Base-by-base conservation (phyloP, 2,113 vertebrate genomes). In the Tursiops truncatus region DNA sequence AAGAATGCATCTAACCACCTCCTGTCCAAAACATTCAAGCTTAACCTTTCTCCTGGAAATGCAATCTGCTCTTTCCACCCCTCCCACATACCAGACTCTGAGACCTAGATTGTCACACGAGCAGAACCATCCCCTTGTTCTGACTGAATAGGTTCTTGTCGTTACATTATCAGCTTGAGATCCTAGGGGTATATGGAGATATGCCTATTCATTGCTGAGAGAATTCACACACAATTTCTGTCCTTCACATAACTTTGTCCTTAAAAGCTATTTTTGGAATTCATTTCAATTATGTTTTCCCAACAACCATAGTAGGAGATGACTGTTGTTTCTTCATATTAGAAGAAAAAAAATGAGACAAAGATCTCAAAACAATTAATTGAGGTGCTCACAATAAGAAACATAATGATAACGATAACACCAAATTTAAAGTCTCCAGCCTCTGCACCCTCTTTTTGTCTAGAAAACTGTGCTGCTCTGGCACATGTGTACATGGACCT, bases 41-140 rank as follows among this genome's bases (percentile, higher is more conserved):
- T 97, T 97, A 98, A 98, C 97, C 97, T 97, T 96, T 96, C 96
- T 95, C 68, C 89, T 84, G 76, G 79, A 97, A 95, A 97, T 36
- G 67, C 98, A 98, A 98, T 98, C 98, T 98, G 98, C 96, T 98
- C 96, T 80, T 41, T 68, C 21, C 80, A 90, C 89, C 83, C 96
- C 89, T 90, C 92, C 97, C 58, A n/a, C 95, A 79, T 67, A 80
- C 58, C 96, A 92, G 95, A 94, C 96, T 96, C 87, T 1, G 97
- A 98, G 98, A 98, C 98, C 98, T 97, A 98, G 97, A 98, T 98
- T 94, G 79, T 71, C 91, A 97, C 87, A 68, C 41, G 89, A 95
- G 97, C 97, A 98, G 97, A 98, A 98, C 97, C 94, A 79, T 92
- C 60, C 70, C 92, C 74, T 91, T 97, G 97, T 84, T 97, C 97